phyloP scores from a whole-genome alignment of 2,888 invertebrate species.

The Tenthredo notha region DNA sequence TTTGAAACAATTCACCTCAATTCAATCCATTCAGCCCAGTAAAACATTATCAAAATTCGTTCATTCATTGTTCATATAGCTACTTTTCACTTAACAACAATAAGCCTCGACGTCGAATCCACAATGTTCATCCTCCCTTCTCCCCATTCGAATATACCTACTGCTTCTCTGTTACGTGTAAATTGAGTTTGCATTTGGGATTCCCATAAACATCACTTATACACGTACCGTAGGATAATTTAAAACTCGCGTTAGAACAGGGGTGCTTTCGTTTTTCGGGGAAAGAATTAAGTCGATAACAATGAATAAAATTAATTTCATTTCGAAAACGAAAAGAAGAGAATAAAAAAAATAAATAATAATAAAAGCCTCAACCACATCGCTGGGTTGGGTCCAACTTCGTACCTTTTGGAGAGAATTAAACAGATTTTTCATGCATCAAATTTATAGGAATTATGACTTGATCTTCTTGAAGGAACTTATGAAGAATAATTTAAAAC shows the following conservation, averaged over 20 bases:
- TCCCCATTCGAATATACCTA: background rate
- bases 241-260: slow-evolving; percentile 8
- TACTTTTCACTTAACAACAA: slow-evolving; percentile 10
- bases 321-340: background rate
- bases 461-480: background rate
- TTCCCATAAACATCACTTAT: slow-evolving; percentile 19
- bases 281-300: slow-evolving; percentile 1
- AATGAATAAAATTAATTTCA: slow-evolving; percentile 18
- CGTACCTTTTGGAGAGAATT: background rate
- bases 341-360: background rate
- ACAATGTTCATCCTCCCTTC: background rate
- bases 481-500: background rate
- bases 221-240: slow-evolving; percentile 26
- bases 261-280: background rate
- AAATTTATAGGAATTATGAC: background rate
- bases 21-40: background rate
- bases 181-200: background rate
- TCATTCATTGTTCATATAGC: background rate
- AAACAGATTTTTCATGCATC: slow-evolving; percentile 4
- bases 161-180: slow-evolving; percentile 18
- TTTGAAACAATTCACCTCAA: background rate
- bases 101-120: background rate
- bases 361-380: background rate
- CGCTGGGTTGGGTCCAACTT: background rate
- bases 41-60: slow-evolving; percentile 14